Base-by-base conservation (phyloP, 1,140 invertebrate species). In the Drosophila takahashii region DNA sequence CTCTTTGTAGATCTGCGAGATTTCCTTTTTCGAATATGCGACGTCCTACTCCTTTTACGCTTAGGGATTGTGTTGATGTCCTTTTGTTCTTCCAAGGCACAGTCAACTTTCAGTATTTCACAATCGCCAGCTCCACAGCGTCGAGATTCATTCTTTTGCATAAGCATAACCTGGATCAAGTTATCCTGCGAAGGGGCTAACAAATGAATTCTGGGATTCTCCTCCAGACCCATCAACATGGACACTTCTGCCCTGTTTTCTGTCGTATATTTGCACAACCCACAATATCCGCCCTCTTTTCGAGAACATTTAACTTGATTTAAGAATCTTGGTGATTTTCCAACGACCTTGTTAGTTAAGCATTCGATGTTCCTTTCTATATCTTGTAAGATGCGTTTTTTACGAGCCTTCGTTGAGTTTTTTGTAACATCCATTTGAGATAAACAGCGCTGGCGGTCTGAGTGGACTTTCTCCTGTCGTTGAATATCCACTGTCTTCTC, bases 341-440 rank as follows among this genome's bases (percentile, higher is more conserved):
- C 22, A 1, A 36, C 47, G 7, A 75, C 34, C 26, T 48, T 50
- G 1, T 64, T 13, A 0, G 77, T 57, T 10, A 69, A 78, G 0
- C n/a, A 11, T 3, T 72, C 11, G 5, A 79, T 51, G 7, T 81
- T 75, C 0, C n/a, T 18, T 56, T 87, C 83, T 45, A 86, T 36
- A n/a, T 71, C 48, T 0, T 64, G 18, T 0, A 65, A 4, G 1
- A 87, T 74, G 0, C 42, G 29, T 4, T 56, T 18, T 0, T 44
- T 45, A 1, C 70, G 45, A 1, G 16, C 32, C 27, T 32, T 54
- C 1, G 39, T 6, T 36, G 58, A 15, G 2, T 5, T 7, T n/a
- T 34, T 44, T 3, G 26, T 4, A 7, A 53, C 13, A 47, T 66
- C 47, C 10, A 76, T 1, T 1, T 34, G 18, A 8, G 60, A n/a